Evolutionary conservation across 2,888 invertebrate species (phyloP).

Genomic region (Melikaiella ostensackeni): DNA sequence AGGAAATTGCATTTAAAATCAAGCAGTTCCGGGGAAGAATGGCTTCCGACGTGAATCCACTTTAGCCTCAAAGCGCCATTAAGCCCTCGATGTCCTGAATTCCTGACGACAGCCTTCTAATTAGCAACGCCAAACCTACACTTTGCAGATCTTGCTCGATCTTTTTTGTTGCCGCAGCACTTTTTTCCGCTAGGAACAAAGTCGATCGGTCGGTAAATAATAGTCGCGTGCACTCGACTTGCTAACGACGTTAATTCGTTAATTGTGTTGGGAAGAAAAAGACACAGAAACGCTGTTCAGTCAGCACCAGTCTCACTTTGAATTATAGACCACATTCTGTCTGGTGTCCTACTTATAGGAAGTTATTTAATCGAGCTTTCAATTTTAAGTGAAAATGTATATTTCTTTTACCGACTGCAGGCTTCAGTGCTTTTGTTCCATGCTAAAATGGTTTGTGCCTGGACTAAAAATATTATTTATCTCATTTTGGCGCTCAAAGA

Average conservation of each 20-base stretch:
- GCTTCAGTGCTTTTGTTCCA: too few species aligned
- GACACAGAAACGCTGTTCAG: background rate
- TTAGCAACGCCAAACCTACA: conserved; percentile 52
- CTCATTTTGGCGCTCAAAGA: too few species aligned
- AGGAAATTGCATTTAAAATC: conserved; percentile 54
- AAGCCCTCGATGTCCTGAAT: conserved; percentile 60
- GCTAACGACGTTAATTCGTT: conserved; percentile 26
- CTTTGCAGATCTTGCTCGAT: background rate
- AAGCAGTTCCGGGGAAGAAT: conserved; percentile 54
- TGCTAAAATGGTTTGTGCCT: too few species aligned
- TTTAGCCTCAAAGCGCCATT: conserved; percentile 60
- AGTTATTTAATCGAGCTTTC: background rate
- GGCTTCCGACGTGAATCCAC: conserved; percentile 56
- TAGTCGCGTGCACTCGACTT: conserved; percentile 14
- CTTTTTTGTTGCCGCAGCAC: conserved; percentile 19
- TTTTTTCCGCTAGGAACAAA: background rate
- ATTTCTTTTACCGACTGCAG: background rate
- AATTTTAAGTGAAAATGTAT: background rate
- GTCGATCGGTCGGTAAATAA: conserved; percentile 21
- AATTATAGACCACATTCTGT: background rate
- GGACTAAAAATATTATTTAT: too few species aligned
- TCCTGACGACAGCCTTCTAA: conserved; percentile 56
- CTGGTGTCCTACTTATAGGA: background rate
- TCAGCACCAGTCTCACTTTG: background rate
- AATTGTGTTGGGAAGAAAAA: background rate